Conservation (phyloP, 1,140 invertebrate species). For the Polypedilum vanderplanki region DNA sequence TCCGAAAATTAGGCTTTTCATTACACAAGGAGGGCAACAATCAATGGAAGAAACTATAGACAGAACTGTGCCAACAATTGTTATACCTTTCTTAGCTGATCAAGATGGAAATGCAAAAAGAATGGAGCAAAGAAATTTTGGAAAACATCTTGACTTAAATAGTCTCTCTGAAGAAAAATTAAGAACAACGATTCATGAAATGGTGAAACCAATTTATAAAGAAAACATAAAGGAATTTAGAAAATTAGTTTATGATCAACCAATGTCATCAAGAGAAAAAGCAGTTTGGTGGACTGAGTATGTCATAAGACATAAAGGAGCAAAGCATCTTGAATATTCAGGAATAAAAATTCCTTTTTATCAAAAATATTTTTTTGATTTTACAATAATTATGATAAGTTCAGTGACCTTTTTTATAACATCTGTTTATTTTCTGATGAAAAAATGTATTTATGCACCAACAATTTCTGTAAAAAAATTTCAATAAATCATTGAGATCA, state of each 20-base stretch:
- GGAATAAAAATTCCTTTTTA: neutral
- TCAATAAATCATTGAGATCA: no score
- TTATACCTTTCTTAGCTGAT: slow-evolving; percentile 46
- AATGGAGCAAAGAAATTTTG: slow-evolving; percentile 37
- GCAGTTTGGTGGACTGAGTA: slow-evolving; percentile 38
- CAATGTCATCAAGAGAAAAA: slow-evolving; percentile 47
- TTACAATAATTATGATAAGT: slow-evolving; percentile 45
- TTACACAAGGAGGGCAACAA: slow-evolving; percentile 51
- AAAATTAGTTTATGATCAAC: slow-evolving; percentile 49
- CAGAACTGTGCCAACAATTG: slow-evolving; percentile 48
- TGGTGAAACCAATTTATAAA: slow-evolving; percentile 36
- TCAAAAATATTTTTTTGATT: neutral
- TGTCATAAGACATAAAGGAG: slow-evolving; percentile 46
- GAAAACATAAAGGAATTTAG: slow-evolving; percentile 45
- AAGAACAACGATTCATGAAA: slow-evolving; percentile 37
- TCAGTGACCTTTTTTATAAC: no score
- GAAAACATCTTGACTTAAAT: slow-evolving; percentile 34
- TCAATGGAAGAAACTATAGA: slow-evolving; percentile 48
- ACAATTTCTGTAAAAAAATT: no score
- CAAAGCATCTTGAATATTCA: slow-evolving; percentile 48
- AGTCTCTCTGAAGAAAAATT: slow-evolving; percentile 38
- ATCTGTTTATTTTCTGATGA: no score
- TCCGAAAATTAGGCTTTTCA: slow-evolving; percentile 44
- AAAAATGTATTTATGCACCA: no score
- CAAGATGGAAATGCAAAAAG: slow-evolving; percentile 45